These are phyloP conservation scores for Aphelocoma californica DNA, from an alignment of 2,797 vertebrate species.

Conservation along the genomic window DNA sequence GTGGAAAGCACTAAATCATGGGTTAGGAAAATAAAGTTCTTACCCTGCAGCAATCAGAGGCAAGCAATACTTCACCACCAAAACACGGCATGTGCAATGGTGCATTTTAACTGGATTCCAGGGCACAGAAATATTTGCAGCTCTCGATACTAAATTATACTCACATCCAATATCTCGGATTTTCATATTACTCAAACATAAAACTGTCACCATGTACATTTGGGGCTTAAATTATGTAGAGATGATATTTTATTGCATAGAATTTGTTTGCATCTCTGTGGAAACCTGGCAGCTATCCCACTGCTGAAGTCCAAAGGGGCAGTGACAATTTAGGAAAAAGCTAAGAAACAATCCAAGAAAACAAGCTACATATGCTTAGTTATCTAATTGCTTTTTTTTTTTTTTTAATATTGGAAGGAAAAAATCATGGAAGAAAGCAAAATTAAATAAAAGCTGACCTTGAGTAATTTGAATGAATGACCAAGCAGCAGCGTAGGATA, in stretches of 20 bases:
- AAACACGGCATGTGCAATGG: conserved; percentile 25
- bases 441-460: conserved; percentile 38
- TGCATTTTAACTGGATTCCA: conserved; percentile 57
- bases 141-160: conserved; percentile 31
- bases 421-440: background rate
- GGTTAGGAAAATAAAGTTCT: conserved; percentile 46
- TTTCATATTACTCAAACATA: conserved; percentile 61
- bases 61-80: background rate
- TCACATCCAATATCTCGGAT: conserved; percentile 18
- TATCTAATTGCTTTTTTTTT: background rate
- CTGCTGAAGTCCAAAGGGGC: conserved; percentile 41
- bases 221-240: conserved; percentile 50
- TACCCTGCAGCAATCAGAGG: conserved; percentile 32
- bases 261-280: conserved; percentile 57
- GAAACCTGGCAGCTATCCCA: conserved; percentile 50
- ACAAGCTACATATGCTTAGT: background rate
- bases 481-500: background rate
- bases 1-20: conserved; percentile 49
- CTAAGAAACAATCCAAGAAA: conserved; percentile 29
- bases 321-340: conserved; percentile 37
- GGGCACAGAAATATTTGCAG: conserved; percentile 39
- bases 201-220: conserved; percentile 55
- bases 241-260: conserved; percentile 53
- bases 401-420: background rate
- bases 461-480: background rate